phyloP scores from a whole-genome alignment of 1,140 invertebrate genomes.

The Bilobella aurantiaca region DNA sequence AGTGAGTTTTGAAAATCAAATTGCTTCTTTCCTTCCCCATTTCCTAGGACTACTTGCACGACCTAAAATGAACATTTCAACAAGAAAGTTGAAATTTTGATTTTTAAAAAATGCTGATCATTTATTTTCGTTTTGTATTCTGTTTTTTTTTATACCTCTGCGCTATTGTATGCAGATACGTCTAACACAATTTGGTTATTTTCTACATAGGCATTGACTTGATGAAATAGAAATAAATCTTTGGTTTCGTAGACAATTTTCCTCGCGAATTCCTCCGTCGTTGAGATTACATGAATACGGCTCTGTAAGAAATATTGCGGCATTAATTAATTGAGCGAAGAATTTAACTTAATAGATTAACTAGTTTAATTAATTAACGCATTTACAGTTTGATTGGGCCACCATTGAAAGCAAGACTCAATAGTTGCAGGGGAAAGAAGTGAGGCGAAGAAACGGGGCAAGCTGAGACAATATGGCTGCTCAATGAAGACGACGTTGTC shows the following conservation, averaged over 20 bases:
- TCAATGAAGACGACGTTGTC: conserved; percentile 47
- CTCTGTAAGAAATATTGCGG: not conserved
- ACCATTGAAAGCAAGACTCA: not conserved
- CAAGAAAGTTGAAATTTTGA: not conserved
- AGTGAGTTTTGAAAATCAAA: no score
- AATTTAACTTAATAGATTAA: not conserved
- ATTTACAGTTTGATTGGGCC: not conserved
- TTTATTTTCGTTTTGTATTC: not conserved
- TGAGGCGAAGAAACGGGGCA: conserved; percentile 38
- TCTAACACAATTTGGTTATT: conserved; percentile 39
- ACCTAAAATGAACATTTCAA: conserved; percentile 3
- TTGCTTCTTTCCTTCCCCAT: no score
- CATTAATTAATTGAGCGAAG: not conserved
- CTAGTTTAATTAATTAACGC: no score
- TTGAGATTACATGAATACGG: not conserved
- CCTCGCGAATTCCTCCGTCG: not conserved
- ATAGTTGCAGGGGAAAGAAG: not conserved
- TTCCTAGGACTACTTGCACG: no score
- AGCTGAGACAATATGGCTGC: conserved; percentile 42
- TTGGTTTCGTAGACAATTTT: conserved; percentile 28
- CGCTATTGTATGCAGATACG: conserved; percentile 33
- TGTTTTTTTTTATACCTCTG: conserved; percentile 27
- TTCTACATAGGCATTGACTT: conserved; percentile 48
- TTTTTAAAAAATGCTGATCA: not conserved
- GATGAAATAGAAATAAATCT: conserved; percentile 47